These are phyloP conservation scores for Muschampia plurimacula DNA, from an alignment of 2,888 invertebrate species.

Conservation along the genomic window DNA sequence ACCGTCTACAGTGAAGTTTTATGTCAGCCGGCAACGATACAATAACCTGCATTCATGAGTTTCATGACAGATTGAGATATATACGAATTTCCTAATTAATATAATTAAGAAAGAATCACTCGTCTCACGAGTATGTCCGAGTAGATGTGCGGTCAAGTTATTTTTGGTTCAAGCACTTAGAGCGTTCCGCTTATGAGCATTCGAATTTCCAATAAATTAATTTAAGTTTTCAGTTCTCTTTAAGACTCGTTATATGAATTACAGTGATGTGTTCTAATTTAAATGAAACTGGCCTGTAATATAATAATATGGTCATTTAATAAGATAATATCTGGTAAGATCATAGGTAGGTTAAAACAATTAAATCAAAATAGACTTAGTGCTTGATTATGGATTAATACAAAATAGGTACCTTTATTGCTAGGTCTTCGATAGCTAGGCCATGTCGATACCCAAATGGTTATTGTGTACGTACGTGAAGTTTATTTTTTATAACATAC, in stretches of 20 bases:
- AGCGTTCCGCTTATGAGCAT: conserved; percentile 56
- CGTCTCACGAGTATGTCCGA: conserved; percentile 43
- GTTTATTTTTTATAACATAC: no score
- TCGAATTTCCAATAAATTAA: conserved; percentile 58
- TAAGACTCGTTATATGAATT: conserved; percentile 49
- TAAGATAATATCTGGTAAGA: no score
- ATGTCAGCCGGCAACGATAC: conserved; percentile 38
- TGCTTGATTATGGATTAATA: no score
- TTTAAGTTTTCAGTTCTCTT: conserved; percentile 57
- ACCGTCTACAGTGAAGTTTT: conserved; percentile 40
- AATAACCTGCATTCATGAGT: conserved; percentile 60
- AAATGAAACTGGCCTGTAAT: conserved; percentile 54
- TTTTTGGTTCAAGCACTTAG: conserved; percentile 51
- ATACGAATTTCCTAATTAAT: conserved; percentile 64
- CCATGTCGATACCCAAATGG: no score
- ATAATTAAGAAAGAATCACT: conserved; percentile 67
- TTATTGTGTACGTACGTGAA: no score
- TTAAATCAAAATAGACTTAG: no score
- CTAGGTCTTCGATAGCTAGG: no score
- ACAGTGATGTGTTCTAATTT: conserved; percentile 57
- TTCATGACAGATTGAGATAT: conserved; percentile 60
- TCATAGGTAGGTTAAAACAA: no score
- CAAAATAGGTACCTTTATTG: no score
- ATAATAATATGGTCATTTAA: no score
- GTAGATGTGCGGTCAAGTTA: conserved; percentile 53